phyloP scores from a whole-genome alignment of 2,113 vertebrate species.

The Microcebus tavaratra region DNA sequence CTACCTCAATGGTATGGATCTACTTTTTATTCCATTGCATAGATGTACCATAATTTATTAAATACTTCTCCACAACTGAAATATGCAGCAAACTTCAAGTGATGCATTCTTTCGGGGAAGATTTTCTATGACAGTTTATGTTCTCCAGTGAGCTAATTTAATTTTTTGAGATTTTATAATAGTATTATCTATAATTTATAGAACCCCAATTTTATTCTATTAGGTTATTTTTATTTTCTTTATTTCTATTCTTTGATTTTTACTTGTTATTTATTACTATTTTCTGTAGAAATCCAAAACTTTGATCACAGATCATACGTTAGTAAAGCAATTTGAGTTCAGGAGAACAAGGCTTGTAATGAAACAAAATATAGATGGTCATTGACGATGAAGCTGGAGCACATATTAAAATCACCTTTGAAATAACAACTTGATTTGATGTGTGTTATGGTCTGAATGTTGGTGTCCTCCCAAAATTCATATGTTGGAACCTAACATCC shows the following conservation, averaged over 20 bases:
- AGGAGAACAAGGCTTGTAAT: not conserved
- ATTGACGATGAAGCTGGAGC: not conserved
- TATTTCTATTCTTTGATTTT: not conserved
- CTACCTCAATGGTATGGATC: not conserved
- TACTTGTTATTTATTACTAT: not conserved
- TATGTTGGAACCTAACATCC: not conserved
- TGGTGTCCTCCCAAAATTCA: not conserved
- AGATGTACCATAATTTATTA: not conserved
- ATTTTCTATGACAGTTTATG: not conserved
- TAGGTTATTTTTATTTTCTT: not conserved
- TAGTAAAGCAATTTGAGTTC: not conserved
- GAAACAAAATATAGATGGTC: not conserved
- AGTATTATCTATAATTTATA: not conserved
- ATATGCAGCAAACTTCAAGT: not conserved
- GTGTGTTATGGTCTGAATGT: not conserved
- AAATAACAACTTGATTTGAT: not conserved
- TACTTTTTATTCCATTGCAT: not conserved
- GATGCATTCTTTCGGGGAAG: not conserved
- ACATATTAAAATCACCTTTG: not conserved
- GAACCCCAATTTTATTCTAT: not conserved
- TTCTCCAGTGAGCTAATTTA: not conserved
- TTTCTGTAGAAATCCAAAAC: not conserved
- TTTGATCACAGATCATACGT: not conserved
- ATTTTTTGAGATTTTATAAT: not conserved
- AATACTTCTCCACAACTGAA: not conserved